These are phyloP conservation scores for Xylocampa areola DNA, from an alignment of 2,888 invertebrate genomes.

Conservation along the genomic window DNA sequence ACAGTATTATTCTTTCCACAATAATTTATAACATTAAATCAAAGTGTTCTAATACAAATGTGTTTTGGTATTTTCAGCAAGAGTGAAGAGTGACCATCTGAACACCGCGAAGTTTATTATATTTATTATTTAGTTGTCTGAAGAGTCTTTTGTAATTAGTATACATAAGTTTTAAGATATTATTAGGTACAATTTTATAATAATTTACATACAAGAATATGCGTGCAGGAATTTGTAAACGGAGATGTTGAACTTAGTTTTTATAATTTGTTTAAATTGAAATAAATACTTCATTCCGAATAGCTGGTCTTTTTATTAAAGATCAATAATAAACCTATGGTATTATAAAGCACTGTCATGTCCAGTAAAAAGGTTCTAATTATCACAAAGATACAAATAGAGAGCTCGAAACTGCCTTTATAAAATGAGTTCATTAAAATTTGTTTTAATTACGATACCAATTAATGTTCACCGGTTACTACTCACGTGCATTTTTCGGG, in stretches of 20 bases:
- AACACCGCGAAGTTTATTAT: neutral
- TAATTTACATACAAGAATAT: slow-evolving; percentile 25
- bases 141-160: slow-evolving; percentile 31
- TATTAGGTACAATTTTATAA: slow-evolving; percentile 31
- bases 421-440: no score
- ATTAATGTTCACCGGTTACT: no score
- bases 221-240: slow-evolving; percentile 16
- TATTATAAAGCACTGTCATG: no score
- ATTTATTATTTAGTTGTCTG: slow-evolving; percentile 6
- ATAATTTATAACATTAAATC: no score
- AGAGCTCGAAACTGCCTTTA: no score
- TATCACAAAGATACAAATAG: no score
- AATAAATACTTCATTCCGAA: slow-evolving; percentile 16
- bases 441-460: no score
- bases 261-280: slow-evolving; percentile 12
- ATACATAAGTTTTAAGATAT: slow-evolving; percentile 43
- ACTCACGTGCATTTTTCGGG: no score
- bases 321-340: no score
- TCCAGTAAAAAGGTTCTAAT: no score
- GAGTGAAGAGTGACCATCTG: neutral
- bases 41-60: no score
- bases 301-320: neutral
- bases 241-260: slow-evolving; percentile 14
- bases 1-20: no score
- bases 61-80: slow-evolving; percentile 3